phyloP scores from a whole-genome alignment of 1,140 invertebrate species.

The Drosophila busckii region DNA sequence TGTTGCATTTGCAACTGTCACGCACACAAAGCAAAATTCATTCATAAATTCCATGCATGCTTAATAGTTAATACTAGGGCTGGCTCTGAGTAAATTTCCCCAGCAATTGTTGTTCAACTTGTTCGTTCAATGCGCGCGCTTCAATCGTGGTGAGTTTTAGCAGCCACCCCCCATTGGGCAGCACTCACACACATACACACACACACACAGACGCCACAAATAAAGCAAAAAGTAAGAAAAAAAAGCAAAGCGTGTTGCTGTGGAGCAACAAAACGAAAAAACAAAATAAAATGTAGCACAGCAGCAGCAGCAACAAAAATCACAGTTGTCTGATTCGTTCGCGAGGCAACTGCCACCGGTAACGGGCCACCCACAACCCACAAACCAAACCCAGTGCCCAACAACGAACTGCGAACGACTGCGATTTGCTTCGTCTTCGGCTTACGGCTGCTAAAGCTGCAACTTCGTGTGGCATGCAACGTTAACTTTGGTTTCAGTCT shows the following conservation, averaged over 20 bases:
- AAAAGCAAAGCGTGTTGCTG: slow-evolving; percentile 39
- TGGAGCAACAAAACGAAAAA: slow-evolving; percentile 59
- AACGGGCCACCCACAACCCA: slow-evolving; percentile 12
- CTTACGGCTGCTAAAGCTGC: not conserved
- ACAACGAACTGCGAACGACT: slow-evolving; percentile 19
- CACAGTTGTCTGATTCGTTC: slow-evolving; percentile 79
- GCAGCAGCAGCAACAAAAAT: slow-evolving; percentile 67
- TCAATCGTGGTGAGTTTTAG: slow-evolving; percentile 53
- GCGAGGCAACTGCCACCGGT: slow-evolving; percentile 54
- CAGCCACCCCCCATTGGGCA: slow-evolving; percentile 64
- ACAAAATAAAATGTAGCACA: slow-evolving; percentile 71
- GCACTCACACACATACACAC: slow-evolving; percentile 17
- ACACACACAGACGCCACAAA: slow-evolving; percentile 30
- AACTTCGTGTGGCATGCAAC: slow-evolving; percentile 33
- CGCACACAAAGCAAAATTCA: slow-evolving; percentile 34
- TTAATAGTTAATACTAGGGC: slow-evolving; percentile 33
- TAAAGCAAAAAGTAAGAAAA: slow-evolving; percentile 58
- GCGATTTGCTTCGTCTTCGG: slow-evolving; percentile 65
- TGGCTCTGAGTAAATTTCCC: slow-evolving; percentile 68
- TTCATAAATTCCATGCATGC: slow-evolving; percentile 61
- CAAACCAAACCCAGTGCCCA: slow-evolving; percentile 18
- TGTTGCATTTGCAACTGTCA: slow-evolving; percentile 7
- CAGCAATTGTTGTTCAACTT: slow-evolving; percentile 19
- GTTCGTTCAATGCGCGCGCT: slow-evolving; percentile 33
- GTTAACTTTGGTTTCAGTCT: slow-evolving; percentile 41